Evolutionary conservation across 2,113 vertebrate species (phyloP).

Genomic region (Triplophysa siluroides): DNA sequence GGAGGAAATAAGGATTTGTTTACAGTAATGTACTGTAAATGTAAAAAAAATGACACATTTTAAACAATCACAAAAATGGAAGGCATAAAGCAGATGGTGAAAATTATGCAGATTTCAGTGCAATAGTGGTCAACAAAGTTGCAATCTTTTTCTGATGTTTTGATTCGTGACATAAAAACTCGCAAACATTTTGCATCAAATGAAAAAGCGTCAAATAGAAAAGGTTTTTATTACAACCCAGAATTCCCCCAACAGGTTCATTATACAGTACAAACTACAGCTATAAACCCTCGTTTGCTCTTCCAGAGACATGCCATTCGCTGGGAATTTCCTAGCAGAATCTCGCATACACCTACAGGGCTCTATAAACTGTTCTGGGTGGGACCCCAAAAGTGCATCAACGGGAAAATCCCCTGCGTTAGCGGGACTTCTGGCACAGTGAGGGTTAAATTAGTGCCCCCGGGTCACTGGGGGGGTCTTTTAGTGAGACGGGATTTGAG

Average conservation of each 20-base stretch:
- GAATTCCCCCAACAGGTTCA: background rate
- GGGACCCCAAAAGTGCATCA: constrained; percentile 63
- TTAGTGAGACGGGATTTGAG: constrained; percentile 72
- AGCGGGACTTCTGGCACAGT: constrained; percentile 64
- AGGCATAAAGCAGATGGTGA: too few relatives aligned
- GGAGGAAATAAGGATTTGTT: too few relatives aligned
- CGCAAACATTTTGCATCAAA: too few relatives aligned
- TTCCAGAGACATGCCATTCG: constrained; percentile 9
- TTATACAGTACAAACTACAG: background rate
- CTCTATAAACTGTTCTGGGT: constrained; percentile 67
- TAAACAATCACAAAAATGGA: too few relatives aligned
- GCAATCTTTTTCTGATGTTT: background rate
- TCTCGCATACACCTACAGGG: constrained; percentile 55
- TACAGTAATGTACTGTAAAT: too few relatives aligned
- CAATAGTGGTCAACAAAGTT: too few relatives aligned
- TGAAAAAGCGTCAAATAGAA: background rate
- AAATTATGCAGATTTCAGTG: too few relatives aligned
- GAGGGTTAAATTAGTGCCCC: constrained; percentile 79
- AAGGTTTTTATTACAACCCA: background rate
- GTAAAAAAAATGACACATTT: too few relatives aligned
- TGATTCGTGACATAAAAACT: background rate
- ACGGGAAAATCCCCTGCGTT: constrained; percentile 36
- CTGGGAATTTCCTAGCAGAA: constrained; percentile 34
- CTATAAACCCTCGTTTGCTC: constrained; percentile 1
- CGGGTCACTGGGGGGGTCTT: constrained; percentile 72